Conservation (phyloP, 2,888 invertebrate species). For the Lagria hirta region DNA sequence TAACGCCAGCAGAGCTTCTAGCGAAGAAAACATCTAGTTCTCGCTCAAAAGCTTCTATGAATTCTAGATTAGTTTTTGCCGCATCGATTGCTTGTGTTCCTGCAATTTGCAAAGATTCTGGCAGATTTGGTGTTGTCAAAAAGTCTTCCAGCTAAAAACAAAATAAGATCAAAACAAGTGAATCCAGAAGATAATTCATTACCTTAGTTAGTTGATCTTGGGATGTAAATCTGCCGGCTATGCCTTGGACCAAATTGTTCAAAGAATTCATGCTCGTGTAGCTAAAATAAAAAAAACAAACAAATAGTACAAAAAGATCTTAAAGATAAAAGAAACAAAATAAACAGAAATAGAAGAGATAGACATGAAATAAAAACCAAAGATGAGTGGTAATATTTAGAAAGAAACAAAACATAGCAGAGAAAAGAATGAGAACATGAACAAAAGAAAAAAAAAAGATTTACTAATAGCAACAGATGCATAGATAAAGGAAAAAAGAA, state of each 20-base stretch:
- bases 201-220: constrained; percentile 12
- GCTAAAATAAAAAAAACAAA: constrained; percentile 3
- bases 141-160: constrained; percentile 7
- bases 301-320: not conserved
- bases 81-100: constrained; percentile 14
- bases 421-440: too few relatives aligned
- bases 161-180: not conserved
- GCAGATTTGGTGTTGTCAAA: constrained; percentile 1
- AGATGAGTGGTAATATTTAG: too few relatives aligned
- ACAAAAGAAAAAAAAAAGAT: too few relatives aligned
- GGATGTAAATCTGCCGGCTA: constrained; percentile 11
- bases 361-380: too few relatives aligned
- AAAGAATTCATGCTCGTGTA: constrained; percentile 14
- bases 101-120: constrained; percentile 7
- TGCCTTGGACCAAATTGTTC: constrained; percentile 6
- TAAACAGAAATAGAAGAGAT: too few relatives aligned
- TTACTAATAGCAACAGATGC: too few relatives aligned
- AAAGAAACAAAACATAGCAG: too few relatives aligned
- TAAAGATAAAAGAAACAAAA: too few relatives aligned
- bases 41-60: constrained; percentile 1
- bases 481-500: too few relatives aligned
- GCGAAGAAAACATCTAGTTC: too few relatives aligned
- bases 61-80: constrained; percentile 18
- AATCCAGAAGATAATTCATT: constrained; percentile 1
- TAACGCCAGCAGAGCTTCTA: too few relatives aligned